These are phyloP conservation scores for Falco columbarius DNA, from an alignment of 2,797 vertebrate species.

Conservation along the genomic window DNA sequence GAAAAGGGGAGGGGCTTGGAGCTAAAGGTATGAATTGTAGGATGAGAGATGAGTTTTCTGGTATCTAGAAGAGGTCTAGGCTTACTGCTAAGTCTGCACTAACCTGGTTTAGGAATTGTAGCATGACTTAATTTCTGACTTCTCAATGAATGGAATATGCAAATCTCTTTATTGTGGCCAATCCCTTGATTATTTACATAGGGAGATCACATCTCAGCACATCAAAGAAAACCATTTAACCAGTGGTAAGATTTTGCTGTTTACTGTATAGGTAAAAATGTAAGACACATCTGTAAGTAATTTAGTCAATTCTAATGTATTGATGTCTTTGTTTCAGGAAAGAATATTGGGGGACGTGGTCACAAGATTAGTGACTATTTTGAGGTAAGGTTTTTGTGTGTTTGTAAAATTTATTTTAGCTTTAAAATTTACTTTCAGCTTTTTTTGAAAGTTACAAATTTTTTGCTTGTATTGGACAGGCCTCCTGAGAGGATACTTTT, in stretches of 20 bases:
- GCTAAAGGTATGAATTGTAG: not conserved
- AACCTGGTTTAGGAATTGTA: not conserved
- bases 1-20: not conserved
- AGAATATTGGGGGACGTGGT: slow-evolving; percentile 89
- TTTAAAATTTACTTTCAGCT: not conserved
- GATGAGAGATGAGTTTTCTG: not conserved
- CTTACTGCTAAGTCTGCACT: not conserved
- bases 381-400: slow-evolving; percentile 86
- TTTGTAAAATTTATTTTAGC: not conserved
- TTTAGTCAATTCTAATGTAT: not conserved
- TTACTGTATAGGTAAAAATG: not conserved
- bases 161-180: not conserved
- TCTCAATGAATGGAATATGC: not conserved
- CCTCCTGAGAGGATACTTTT: not conserved
- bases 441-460: not conserved
- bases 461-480: not conserved
- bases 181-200: not conserved
- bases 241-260: not conserved
- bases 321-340: slow-evolving; percentile 81
- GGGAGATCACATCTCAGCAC: not conserved
- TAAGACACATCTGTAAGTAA: not conserved
- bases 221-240: not conserved
- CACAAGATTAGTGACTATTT: slow-evolving; percentile 99
- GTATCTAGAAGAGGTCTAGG: not conserved
- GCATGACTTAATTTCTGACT: not conserved